These are phyloP conservation scores for Dicrostonyx torquatus DNA, from an alignment of 2,797 vertebrate species.

Conservation along the genomic window DNA sequence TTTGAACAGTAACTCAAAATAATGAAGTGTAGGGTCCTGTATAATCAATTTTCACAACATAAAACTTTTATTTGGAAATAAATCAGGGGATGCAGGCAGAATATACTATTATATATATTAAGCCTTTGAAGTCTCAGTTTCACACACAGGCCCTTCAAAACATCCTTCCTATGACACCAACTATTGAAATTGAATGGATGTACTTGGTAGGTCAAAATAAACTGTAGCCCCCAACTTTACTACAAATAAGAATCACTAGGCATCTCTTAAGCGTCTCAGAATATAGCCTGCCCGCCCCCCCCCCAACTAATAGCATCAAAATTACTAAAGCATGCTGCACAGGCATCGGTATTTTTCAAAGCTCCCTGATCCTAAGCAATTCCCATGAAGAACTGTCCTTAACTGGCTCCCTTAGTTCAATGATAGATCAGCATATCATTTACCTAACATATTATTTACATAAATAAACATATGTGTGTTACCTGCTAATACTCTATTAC, in stretches of 20 bases:
- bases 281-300: not conserved
- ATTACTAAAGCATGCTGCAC: not conserved
- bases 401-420: slow-evolving; percentile 33
- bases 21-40: not conserved
- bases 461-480: slow-evolving; percentile 10
- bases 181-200: slow-evolving; percentile 3
- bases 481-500: not conserved
- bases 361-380: slow-evolving; percentile 19
- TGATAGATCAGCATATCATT: not conserved
- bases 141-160: not conserved
- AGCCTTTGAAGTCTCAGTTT: slow-evolving; percentile 8
- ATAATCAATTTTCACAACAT: slow-evolving; percentile 44
- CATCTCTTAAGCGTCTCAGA: slow-evolving; percentile 3
- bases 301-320: not conserved
- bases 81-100: not conserved
- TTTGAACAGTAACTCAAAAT: slow-evolving; percentile 49
- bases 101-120: slow-evolving; percentile 9
- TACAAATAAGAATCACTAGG: not conserved
- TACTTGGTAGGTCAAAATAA: not conserved
- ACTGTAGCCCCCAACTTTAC: not conserved
- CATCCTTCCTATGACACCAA: slow-evolving; percentile 4
- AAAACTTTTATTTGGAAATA: slow-evolving; percentile 20
- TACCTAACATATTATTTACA: slow-evolving; percentile 14
- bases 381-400: not conserved
- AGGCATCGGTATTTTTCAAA: slow-evolving; percentile 16